These are phyloP conservation scores for Chrysomela aeneicollis DNA, from an alignment of 2,888 invertebrate species.

Conservation along the genomic window DNA sequence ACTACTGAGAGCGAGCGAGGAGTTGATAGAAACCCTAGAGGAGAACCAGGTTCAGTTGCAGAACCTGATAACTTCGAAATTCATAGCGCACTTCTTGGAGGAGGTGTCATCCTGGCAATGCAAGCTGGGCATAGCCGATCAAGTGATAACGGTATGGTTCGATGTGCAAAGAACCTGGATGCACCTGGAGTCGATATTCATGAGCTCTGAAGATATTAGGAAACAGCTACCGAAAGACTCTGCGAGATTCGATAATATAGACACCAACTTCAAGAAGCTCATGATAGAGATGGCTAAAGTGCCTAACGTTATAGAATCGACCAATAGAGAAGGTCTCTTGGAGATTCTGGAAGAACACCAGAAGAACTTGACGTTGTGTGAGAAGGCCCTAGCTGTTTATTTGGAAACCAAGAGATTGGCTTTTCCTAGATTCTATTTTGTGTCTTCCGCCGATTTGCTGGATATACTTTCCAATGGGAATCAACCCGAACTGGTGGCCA, in stretches of 20 bases:
- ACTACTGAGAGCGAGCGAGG: constrained; percentile 89
- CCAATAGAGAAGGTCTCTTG: constrained; percentile 84
- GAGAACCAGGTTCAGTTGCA: constrained; percentile 98
- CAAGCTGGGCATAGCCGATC: constrained; percentile 91
- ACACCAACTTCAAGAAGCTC: constrained; percentile 86
- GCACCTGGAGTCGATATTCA: constrained; percentile 96
- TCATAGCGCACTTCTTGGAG: constrained; percentile 93
- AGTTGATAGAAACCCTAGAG: constrained; percentile 95
- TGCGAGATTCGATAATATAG: constrained; percentile 89
- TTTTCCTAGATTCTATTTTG: constrained; percentile 96
- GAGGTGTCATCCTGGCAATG: constrained; percentile 96
- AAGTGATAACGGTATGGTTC: constrained; percentile 85
- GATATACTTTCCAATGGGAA: constrained; percentile 96
- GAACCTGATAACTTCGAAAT: constrained; percentile 96
- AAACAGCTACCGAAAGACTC: constrained; percentile 95
- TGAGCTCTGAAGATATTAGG: constrained; percentile 96
- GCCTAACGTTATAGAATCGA: constrained; percentile 86
- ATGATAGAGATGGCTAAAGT: constrained; percentile 80
- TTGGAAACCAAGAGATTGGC: constrained; percentile 95
- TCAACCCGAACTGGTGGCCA: constrained; percentile 86
- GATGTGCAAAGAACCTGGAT: constrained; percentile 94
- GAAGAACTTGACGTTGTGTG: constrained; percentile 87
- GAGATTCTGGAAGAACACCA: constrained; percentile 83
- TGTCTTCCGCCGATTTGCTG: constrained; percentile 92
- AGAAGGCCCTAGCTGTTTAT: constrained; percentile 96